Evolutionary conservation across 2,797 vertebrate genomes (phyloP), one percentile per base, ranked within the genome.

Genomic region (Poeciliopsis infans): DNA sequence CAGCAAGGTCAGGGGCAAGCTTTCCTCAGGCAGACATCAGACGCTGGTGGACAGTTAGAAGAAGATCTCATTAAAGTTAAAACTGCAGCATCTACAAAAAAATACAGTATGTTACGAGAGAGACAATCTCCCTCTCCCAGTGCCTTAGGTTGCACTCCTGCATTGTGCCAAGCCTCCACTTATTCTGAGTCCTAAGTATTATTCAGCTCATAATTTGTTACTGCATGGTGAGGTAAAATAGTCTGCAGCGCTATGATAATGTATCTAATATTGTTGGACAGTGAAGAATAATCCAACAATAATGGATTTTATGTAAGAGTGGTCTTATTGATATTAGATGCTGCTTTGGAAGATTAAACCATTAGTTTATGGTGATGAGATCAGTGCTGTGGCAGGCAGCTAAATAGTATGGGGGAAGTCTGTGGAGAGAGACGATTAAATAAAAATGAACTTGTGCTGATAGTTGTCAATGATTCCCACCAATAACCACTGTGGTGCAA

Each of bases 321-420:
- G 72, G 70, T 77, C 76, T 85, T 77, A 76, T 81, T 86, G 79
- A 87, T 86, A 87, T 86, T 80, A 76, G 79, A 76, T 75, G 55
- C 57, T 77, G 87, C 83, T 80, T 77, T 72, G 74, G 78, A 68
- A 87, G 88, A 91, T 93, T 86, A 81, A 82, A 90, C 74, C 77
- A 90, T 92, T 86, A 85, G 81, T 91, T 78, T 79, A 36, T 78
- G 79, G 81, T 90, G 92, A 90, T 91, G 91, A 90, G 86, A 87
- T 89, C 83, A 80, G 57, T 47, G 74, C 77, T 64, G 78, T 82
- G 81, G 82, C 85, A 86, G 87, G 78, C 45, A 75, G 47, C 84
- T 88, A 84, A 89, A 91, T 82, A 87, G 82, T 43, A 78, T 72
- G 76, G 47, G 55, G 46, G 77, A 79, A 81, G 80, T 82, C 75